These are phyloP conservation scores for Globodera rostochiensis DNA, from an alignment of 1,140 invertebrate species.

Conservation along the genomic window DNA sequence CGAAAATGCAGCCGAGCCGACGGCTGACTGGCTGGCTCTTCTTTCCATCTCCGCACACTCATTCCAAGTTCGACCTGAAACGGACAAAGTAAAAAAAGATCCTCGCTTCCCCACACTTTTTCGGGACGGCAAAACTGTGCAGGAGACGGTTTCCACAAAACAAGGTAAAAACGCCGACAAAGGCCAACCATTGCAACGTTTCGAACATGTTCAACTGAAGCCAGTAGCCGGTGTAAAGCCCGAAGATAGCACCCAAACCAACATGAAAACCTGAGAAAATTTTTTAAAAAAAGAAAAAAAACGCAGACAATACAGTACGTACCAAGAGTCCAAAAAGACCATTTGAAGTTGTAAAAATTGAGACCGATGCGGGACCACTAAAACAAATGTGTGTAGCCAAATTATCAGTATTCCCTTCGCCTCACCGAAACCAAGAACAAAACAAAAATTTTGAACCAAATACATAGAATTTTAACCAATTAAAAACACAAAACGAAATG, in stretches of 20 bases:
- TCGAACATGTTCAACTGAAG: conserved; percentile 86
- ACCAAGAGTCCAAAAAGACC: conserved; percentile 76
- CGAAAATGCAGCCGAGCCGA: too few species aligned
- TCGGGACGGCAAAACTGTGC: conserved; percentile 15
- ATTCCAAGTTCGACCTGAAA: too few species aligned
- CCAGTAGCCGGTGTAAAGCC: conserved; percentile 86
- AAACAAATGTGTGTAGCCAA: too few species aligned
- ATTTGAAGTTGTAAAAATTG: conserved; percentile 82
- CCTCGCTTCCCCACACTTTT: not conserved
- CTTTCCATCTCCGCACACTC: too few species aligned
- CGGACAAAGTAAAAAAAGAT: too few species aligned
- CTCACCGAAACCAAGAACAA: too few species aligned
- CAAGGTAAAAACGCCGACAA: conserved; percentile 82
- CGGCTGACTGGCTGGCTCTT: too few species aligned
- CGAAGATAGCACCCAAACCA: conserved; percentile 80
- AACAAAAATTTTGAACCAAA: too few species aligned
- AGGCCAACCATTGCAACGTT: conserved; percentile 84
- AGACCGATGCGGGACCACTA: conserved; percentile 84
- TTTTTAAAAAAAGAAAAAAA: not conserved
- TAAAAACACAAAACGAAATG: too few species aligned
- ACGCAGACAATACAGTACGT: not conserved
- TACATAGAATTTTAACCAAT: too few species aligned
- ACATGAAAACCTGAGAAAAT: conserved; percentile 75
- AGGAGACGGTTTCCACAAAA: conserved; percentile 85
- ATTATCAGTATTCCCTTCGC: conserved; percentile 25